Evolutionary conservation across 2,797 vertebrate genomes (phyloP).

Genomic region (Poliocrania exsul): DNA sequence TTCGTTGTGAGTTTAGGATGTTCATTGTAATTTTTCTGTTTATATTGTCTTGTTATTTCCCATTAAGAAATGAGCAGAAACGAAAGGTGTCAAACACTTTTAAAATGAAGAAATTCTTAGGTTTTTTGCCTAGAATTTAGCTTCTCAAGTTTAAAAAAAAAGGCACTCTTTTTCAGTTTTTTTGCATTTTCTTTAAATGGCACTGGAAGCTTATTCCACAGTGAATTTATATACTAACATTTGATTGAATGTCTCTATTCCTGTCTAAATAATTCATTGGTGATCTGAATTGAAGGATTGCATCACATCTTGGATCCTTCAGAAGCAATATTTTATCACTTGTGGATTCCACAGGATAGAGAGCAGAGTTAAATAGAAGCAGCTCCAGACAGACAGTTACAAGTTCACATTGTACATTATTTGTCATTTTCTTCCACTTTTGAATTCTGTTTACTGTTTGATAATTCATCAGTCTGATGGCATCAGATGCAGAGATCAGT

Average conservation of each 20-base stretch:
- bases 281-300: neutral
- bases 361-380: neutral
- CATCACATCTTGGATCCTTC: neutral
- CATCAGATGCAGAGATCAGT: neutral
- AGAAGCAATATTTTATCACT: neutral
- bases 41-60: neutral
- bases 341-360: neutral
- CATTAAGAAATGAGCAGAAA: neutral
- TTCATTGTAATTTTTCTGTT: neutral
- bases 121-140: fast-evolving
- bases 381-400: neutral
- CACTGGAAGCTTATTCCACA: neutral
- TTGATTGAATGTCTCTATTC: neutral
- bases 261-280: neutral
- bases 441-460: neutral
- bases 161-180: neutral
- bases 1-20: neutral
- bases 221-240: neutral
- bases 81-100: neutral
- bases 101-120: neutral
- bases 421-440: neutral
- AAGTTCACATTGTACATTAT: neutral
- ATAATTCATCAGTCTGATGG: neutral
- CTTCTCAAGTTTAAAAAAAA: neutral
- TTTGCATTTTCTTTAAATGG: neutral